A percentile compares a stretch with the other conserved stretches of the same genome.
Evolutionary conservation across 2,113 vertebrate species (phyloP).

Genomic region (Crypturellus undulatus): DNA sequence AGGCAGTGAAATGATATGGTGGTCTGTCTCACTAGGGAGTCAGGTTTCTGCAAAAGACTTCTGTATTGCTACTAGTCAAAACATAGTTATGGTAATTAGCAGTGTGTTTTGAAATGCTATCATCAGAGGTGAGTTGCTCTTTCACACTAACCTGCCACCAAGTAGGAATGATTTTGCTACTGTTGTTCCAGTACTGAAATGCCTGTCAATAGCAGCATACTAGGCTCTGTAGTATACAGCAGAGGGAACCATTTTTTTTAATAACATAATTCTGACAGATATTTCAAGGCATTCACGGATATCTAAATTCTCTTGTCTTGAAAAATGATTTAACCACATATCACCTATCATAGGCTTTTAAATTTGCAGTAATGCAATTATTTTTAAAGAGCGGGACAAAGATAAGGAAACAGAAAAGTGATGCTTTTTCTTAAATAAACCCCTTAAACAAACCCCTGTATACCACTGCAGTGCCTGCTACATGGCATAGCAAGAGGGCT

Average conservation of each 20-base stretch:
- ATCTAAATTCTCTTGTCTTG: background rate
- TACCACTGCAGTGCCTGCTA: background rate
- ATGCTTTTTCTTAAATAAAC: background rate
- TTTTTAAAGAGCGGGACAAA: background rate
- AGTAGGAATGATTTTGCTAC: background rate
- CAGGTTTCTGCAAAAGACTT: background rate
- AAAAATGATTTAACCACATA: background rate
- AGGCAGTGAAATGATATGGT: background rate
- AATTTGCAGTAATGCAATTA: background rate
- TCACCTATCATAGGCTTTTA: background rate
- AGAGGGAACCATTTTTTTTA: background rate
- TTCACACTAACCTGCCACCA: background rate
- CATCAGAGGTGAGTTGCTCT: background rate
- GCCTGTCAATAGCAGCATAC: background rate
- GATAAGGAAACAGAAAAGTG: background rate
- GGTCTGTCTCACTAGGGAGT: background rate
- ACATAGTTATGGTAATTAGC: background rate
- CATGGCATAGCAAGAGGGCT: background rate
- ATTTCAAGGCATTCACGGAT: background rate
- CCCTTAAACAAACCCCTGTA: background rate
- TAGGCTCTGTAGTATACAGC: background rate
- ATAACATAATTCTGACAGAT: background rate
- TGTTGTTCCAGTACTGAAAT: background rate
- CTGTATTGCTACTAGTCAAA: background rate
- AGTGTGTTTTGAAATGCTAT: background rate